Evolutionary conservation across 2,888 invertebrate genomes (phyloP), one percentile per base, ranked within the genome.

Genomic region (Anaspis maculata): DNA sequence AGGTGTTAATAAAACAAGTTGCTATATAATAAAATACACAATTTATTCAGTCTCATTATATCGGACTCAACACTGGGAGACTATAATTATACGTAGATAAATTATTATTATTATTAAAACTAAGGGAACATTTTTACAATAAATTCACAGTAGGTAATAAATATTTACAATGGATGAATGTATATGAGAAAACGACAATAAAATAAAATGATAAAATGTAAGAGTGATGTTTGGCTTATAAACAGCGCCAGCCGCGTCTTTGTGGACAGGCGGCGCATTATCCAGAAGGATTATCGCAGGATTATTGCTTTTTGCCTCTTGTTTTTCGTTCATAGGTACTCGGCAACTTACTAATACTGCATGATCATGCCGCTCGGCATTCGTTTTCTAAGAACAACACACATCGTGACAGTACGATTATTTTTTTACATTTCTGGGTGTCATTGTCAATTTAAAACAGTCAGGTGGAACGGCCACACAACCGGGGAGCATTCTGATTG

Each of bases 381-480:
- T n/a, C n/a, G n/a, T n/a, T n/a, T n/a, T n/a, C n/a, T n/a, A n/a
- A n/a, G n/a, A n/a, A n/a, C n/a, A n/a, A n/a, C n/a, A n/a, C n/a
- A n/a, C n/a, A n/a, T n/a, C n/a, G n/a, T n/a, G n/a, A n/a, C n/a
- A n/a, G n/a, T n/a, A n/a, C n/a, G n/a, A n/a, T n/a, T n/a, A n/a
- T n/a, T n/a, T n/a, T n/a, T n/a, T n/a, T n/a, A n/a, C n/a, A n/a
- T n/a, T n/a, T 51, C 77, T 66, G 2, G 72, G 73, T 30, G 73
- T 66, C 27, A 83, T 61, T 42, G 72, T 68, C 15, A 86, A 57
- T 12, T 75, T 72, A 54, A 79, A 83, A 0, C 83, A 77, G 29
- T 82, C 78, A 25, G 80, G 79, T 0, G 83, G 83, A 6, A 86
- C 68, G 0, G 86, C 86, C 2, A 83, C 78, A 49, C 83, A 83